Conservation (phyloP, 2,797 vertebrate genomes). For the Buceros bicornis region DNA sequence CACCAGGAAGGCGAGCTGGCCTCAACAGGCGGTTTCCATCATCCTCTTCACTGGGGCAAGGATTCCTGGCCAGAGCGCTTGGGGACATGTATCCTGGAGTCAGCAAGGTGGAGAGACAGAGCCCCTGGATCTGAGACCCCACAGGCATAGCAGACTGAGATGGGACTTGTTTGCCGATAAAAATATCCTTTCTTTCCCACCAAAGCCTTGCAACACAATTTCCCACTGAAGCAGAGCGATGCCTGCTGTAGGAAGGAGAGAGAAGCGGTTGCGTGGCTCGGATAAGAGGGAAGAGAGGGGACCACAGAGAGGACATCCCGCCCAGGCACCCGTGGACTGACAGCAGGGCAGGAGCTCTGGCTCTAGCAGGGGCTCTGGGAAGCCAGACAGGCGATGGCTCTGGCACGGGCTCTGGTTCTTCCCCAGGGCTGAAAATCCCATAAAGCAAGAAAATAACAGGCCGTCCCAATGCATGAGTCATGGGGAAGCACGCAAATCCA, state of each 20-base stretch:
- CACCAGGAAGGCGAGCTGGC: neutral
- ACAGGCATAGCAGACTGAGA: neutral
- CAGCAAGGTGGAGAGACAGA: neutral
- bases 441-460: slow-evolving; percentile 22
- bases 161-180: neutral
- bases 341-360: neutral
- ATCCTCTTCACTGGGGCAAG: neutral
- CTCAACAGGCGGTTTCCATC: neutral
- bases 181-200: neutral
- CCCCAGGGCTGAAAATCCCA: neutral
- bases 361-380: neutral
- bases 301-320: neutral
- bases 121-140: neutral
- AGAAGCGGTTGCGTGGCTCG: neutral
- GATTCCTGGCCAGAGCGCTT: neutral
- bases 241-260: neutral
- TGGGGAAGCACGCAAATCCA: neutral
- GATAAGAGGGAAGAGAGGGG: neutral
- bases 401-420: neutral
- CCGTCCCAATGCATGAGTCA: neutral
- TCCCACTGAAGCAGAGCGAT: neutral
- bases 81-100: neutral
- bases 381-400: neutral
- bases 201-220: neutral
- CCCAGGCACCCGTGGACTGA: rapidly evolving